Base-by-base conservation (phyloP, 2,888 invertebrate species). In the Julus scanicus region DNA sequence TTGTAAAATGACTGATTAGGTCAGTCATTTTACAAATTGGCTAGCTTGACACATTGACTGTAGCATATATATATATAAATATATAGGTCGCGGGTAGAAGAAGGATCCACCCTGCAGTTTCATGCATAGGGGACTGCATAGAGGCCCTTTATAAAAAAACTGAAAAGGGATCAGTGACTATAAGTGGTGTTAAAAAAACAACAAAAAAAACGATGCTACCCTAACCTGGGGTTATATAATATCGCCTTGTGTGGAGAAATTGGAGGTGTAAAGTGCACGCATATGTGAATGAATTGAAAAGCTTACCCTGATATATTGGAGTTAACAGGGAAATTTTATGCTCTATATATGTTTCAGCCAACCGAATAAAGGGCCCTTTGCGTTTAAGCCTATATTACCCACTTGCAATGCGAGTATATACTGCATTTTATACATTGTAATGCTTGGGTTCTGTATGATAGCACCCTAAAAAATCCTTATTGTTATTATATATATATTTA, bases 161-260 rank as follows among this genome's bases (percentile, higher is more conserved):
- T 71, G 71, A 71, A 71, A 71, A 29, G 71, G 71, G 71, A 71
- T 71, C 71, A 20, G 9, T 71, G 71, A 71, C 71, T 71, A 71
- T 11, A 71, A 71, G 71, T 71, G 71, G 71, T 71, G 71, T 71
- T 71, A 71, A 71, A 71, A 71, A 71, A 71, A 71, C 71, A 71
- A 71, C 29, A 71, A 71, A 71, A 71, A 71, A 71, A 71, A 63
- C 29, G 71, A 20, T 71, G 57, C 57, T 71, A 71, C 71, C 71
- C 71, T 71, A 8, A 71, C 71, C 71, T 71, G 71, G 29, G 71
- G 71, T 71, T 71, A 71, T 71, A 71, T 71, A 71, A 71, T 71
- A 71, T 71, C 20, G 63, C 71, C 20, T 71, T 71, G 71, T 71
- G 71, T 71, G 71, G 5, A 29, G 20, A 71, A 71, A 71, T 71